These are phyloP conservation scores for Amblyteles armatorius DNA, from an alignment of 2,888 invertebrate species.

Conservation along the genomic window DNA sequence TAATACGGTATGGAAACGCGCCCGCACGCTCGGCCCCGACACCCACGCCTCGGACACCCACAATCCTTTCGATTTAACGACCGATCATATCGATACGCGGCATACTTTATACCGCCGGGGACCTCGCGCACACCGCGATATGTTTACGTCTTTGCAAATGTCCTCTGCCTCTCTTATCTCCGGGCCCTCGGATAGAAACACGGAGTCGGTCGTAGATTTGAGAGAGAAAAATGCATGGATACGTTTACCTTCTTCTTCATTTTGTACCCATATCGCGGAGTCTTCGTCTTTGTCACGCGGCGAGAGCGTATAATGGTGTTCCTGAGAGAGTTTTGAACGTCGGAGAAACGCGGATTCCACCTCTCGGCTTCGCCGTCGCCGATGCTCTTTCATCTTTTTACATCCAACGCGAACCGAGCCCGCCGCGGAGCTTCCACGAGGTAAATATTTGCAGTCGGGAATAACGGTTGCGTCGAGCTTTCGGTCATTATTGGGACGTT, in stretches of 20 bases:
- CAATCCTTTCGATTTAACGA: conserved; percentile 68
- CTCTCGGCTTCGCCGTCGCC: conserved; percentile 39
- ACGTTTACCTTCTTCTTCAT: too few relatives aligned
- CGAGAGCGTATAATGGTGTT: conserved; percentile 24
- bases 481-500: conserved; percentile 79
- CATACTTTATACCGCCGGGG: conserved; percentile 19
- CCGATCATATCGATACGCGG: conserved; percentile 66
- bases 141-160: conserved; percentile 20
- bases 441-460: conserved; percentile 78
- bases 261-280: not conserved
- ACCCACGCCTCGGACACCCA: conserved; percentile 66
- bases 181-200: conserved; percentile 1
- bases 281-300: conserved; percentile 11
- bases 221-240: not conserved
- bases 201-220: not conserved
- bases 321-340: conserved; percentile 64
- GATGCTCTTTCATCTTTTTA: conserved; percentile 74
- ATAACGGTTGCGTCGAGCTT: conserved; percentile 70
- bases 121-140: conserved; percentile 21
- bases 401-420: conserved; percentile 72
- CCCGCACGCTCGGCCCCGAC: conserved; percentile 45
- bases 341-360: conserved; percentile 56
- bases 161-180: conserved; percentile 3
- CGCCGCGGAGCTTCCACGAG: conserved; percentile 62
- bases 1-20: conserved; percentile 61